Evolutionary conservation across 1,140 invertebrate species (phyloP), one percentile per base, ranked within the genome.

Genomic region (Brachionus rubens): DNA sequence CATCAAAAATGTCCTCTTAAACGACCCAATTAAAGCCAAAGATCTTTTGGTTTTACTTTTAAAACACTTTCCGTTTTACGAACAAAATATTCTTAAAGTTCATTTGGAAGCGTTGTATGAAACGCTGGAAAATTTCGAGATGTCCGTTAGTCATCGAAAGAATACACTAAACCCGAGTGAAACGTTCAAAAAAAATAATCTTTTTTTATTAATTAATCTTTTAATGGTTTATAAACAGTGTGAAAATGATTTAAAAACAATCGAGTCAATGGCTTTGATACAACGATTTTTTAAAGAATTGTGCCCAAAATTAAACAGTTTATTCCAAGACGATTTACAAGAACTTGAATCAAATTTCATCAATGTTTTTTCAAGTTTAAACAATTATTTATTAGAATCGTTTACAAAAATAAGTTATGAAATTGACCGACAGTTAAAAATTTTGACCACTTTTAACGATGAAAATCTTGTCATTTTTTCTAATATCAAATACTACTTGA

Each of bases 161-260:
- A n/a, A 19, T 28, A 19, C n/a, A 28, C 28, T 16, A n/a, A 6
- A 7, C 16, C 0, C 6, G 16, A 59, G 28, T 59, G 54, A 36
- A n/a, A 4, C 26, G 14, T 33, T 2, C 0, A 16, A 16, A n/a
- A 36, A 59, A 7, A 59, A 36, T 36, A 36, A 36, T 36, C 9
- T 59, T 16, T 59, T 33, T 59, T 59, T 30, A 2, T 33, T 59
- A 28, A 59, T 59, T 36, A 59, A 59, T 59, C 36, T 59, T 6
- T n/a, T 59, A 36, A 33, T 36, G 16, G 16, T 36, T 4, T 59
- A 59, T 40, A 46, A 65, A 16, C n/a, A n/a, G 9, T 43, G 19
- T 21, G n/a, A 65, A 2, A 65, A 65, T 12, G 9, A 10, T 12
- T 43, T 43, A 26, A 43, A 24, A 24, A 43, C 21, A 3, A 9